A percentile compares a stretch with the other conserved stretches of the same genome.
phyloP scores from a whole-genome alignment of 2,113 vertebrate genomes.

The Arvicanthis niloticus region DNA sequence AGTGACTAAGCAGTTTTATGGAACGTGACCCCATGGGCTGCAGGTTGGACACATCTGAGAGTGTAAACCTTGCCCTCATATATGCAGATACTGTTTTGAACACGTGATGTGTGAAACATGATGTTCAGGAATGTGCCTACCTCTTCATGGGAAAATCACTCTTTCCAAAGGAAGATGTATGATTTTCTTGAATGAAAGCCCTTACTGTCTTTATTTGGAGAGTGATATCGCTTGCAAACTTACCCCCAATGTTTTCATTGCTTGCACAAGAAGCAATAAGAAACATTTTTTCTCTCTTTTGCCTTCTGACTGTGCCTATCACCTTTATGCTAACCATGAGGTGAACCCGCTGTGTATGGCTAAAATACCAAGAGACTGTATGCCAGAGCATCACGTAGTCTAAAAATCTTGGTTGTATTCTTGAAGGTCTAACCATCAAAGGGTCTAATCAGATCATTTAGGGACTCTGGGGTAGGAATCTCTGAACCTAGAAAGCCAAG shows the following conservation, averaged over 20 bases:
- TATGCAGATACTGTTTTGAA: neutral
- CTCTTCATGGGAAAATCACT: neutral
- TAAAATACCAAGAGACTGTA: neutral
- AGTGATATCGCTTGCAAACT: neutral
- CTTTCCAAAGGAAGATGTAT: neutral
- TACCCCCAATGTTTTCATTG: neutral
- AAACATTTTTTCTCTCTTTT: neutral
- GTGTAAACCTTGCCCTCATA: neutral
- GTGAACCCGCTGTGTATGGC: neutral
- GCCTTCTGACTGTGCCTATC: neutral
- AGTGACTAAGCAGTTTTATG: neutral
- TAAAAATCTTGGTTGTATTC: neutral
- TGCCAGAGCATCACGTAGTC: neutral
- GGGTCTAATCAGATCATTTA: neutral
- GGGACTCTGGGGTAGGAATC: neutral
- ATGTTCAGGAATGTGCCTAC: neutral
- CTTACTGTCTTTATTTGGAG: neutral
- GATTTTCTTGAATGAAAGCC: neutral
- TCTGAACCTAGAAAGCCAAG: slow-evolving; percentile 58
- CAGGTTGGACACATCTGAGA: neutral
- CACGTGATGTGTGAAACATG: neutral
- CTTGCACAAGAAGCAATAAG: neutral
- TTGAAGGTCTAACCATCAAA: neutral
- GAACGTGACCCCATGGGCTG: too few relatives aligned
- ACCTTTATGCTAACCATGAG: neutral